Evolutionary conservation across 2,113 vertebrate genomes (phyloP).

Genomic region (Pipa parva): DNA sequence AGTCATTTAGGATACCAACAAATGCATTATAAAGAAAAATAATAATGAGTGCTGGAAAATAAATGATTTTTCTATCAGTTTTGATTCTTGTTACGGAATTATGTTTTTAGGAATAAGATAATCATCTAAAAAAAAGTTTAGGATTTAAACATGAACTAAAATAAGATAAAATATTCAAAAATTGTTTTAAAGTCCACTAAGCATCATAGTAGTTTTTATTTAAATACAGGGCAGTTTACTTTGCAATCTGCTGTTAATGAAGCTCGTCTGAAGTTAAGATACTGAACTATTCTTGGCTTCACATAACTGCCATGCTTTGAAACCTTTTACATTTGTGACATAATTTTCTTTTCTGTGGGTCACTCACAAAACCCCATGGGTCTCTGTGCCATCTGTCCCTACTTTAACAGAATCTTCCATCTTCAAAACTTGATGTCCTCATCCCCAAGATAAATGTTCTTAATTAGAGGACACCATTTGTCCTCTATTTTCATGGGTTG

Average conservation of each 20-base stretch:
- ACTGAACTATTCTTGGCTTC: constrained; percentile 31
- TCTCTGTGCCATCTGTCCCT: constrained; percentile 70
- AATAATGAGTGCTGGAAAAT: no score
- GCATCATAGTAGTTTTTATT: neutral
- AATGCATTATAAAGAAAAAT: no score
- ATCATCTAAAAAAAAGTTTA: no score
- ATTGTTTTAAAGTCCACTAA: no score
- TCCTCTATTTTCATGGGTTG: constrained; percentile 51
- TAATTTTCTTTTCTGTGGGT: constrained; percentile 54
- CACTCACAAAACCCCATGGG: constrained; percentile 62
- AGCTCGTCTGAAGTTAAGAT: constrained; percentile 35
- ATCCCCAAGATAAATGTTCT: constrained; percentile 71
- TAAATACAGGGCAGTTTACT: constrained; percentile 1
- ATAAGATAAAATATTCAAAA: no score
- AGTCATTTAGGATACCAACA: no score
- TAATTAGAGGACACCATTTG: constrained; percentile 69
- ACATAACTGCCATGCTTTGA: constrained; percentile 46
- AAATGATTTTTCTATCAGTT: no score
- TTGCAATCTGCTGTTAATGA: constrained; percentile 30
- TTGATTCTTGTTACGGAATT: no score
- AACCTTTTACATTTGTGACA: constrained; percentile 62
- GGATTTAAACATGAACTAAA: no score
- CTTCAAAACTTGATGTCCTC: constrained; percentile 67
- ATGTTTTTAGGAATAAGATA: no score
- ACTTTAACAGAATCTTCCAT: constrained; percentile 64